Conservation (phyloP, 2,888 invertebrate genomes). For the Drosophila setosimentum region DNA sequence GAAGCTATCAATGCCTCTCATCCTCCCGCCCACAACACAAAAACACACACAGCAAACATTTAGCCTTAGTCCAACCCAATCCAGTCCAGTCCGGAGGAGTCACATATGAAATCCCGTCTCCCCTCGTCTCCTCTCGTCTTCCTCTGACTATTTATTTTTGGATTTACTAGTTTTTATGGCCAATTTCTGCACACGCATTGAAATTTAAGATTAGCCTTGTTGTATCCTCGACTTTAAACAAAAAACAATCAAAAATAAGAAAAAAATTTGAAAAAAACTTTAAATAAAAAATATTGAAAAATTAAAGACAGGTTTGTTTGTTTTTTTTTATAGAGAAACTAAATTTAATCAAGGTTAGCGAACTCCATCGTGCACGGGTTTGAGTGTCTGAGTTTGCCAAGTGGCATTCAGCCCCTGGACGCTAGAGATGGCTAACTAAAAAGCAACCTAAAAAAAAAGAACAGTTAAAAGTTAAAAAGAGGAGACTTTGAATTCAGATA, state of each 20-base stretch:
- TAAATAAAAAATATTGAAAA: conserved; percentile 45
- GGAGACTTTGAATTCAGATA: background rate
- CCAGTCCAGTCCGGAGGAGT: conserved; percentile 3
- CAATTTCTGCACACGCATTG: conserved; percentile 54
- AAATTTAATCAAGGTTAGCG: conserved; percentile 33
- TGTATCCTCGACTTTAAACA: conserved; percentile 52
- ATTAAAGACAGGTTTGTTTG: conserved; percentile 17
- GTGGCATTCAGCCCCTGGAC: conserved; percentile 72
- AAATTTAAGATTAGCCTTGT: conserved; percentile 71
- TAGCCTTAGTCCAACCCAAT: conserved; percentile 24
- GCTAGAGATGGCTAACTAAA: conserved; percentile 66
- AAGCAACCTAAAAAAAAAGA: conserved; percentile 43
- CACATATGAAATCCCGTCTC: background rate
- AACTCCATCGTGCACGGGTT: conserved; percentile 78
- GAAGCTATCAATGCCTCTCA: background rate
- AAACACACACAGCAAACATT: conserved; percentile 14
- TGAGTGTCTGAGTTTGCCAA: conserved; percentile 67
- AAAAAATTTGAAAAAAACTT: conserved; percentile 44
- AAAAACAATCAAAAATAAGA: conserved; percentile 32
- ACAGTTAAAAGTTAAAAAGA: background rate
- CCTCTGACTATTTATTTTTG: conserved; percentile 48
- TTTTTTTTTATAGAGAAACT: background rate
- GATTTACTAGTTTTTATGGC: conserved; percentile 71
- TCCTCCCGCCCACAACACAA: conserved; percentile 32
- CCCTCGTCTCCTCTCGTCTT: conserved; percentile 1